Conservation (phyloP, 2,888 invertebrate genomes). For the Xiphydria camelus region DNA sequence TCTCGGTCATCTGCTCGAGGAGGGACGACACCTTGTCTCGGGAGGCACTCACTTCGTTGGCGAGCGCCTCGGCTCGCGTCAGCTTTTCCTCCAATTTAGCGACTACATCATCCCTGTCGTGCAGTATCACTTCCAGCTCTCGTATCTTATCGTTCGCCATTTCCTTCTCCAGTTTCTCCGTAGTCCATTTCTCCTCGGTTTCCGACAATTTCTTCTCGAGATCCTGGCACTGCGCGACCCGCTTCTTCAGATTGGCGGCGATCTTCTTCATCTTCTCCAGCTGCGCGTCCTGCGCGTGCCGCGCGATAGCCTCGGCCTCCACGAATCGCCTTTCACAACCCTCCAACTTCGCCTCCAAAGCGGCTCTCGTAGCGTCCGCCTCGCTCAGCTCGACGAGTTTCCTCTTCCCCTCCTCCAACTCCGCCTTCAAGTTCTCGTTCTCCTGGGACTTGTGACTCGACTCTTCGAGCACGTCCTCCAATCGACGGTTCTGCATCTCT, state of each 20-base stretch:
- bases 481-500: conserved; percentile 48
- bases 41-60: conserved; percentile 22
- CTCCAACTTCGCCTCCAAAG: conserved; percentile 49
- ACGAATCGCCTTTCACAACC: conserved; percentile 54
- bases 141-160: conserved; percentile 38
- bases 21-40: conserved; percentile 29
- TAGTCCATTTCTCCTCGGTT: conserved; percentile 23
- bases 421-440: conserved; percentile 46
- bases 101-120: conserved; percentile 42
- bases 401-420: conserved; percentile 55
- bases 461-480: conserved; percentile 57
- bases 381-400: conserved; percentile 52
- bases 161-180: conserved; percentile 47
- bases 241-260: conserved; percentile 76
- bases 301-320: conserved; percentile 66
- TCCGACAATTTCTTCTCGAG: conserved; percentile 57
- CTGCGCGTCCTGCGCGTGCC: conserved; percentile 63
- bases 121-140: conserved; percentile 28
- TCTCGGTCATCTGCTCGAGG: conserved; percentile 27
- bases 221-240: conserved; percentile 67
- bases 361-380: conserved; percentile 40
- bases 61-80: conserved; percentile 20
- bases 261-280: conserved; percentile 77
- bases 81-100: conserved; percentile 37
- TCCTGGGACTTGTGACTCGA: conserved; percentile 57